These are phyloP conservation scores for Acanthosepion pharaonis DNA, from an alignment of 2,888 invertebrate species.

Conservation along the genomic window DNA sequence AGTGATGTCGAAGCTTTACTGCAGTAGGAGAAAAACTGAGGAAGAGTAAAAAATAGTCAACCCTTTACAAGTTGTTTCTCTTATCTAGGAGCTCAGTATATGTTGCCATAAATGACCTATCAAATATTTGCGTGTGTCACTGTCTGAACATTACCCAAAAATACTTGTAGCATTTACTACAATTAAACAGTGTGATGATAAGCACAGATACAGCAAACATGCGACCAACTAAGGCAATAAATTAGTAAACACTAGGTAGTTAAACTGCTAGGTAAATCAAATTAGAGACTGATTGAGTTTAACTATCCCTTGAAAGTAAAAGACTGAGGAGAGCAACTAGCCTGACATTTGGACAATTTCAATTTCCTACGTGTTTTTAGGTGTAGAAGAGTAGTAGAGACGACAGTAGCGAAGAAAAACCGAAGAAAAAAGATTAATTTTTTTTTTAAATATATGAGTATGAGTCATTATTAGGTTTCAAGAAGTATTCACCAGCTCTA, in stretches of 20 bases:
- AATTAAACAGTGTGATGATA: background rate
- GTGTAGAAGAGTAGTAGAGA: background rate
- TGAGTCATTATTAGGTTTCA: background rate
- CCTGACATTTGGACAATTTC: background rate
- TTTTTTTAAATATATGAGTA: background rate
- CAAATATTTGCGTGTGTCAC: background rate
- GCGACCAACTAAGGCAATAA: background rate
- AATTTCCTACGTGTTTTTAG: background rate
- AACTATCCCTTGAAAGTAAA: background rate
- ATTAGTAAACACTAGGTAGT: no score
- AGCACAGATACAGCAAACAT: background rate
- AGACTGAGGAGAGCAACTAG: background rate
- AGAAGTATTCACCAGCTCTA: background rate
- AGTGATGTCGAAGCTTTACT: background rate
- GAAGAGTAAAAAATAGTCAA: no score
- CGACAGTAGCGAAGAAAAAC: background rate
- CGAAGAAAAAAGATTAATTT: background rate
- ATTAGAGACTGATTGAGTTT: no score
- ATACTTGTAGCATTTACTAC: background rate
- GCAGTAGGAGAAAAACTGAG: background rate
- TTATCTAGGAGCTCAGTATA: background rate
- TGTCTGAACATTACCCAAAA: background rate
- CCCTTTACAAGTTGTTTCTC: background rate
- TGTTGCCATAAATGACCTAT: background rate
- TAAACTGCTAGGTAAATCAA: no score